Evolutionary conservation across 2,888 invertebrate genomes (phyloP), one percentile per base, ranked within the genome.

Genomic region (Aspidiotus rigidus): DNA sequence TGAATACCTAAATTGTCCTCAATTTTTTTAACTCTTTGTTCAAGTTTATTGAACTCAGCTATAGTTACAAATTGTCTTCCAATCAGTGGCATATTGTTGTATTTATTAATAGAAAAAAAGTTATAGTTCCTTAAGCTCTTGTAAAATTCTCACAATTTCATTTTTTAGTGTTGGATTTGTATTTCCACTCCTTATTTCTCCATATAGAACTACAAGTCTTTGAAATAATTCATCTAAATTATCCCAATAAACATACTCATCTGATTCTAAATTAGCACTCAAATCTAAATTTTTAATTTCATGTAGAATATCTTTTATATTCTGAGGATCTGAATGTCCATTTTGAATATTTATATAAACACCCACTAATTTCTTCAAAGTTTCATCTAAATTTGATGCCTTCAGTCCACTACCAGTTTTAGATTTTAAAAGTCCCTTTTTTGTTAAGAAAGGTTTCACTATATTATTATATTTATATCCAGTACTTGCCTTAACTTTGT

Each of bases 191-290:
- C 41, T 28, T 39, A 61, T 15, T 61, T 61, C 61, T 28, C 61
- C 61, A 39, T 61, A 61, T 39, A 61, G 17, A 40, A 61, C 17
- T 15, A 28, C 13, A 13, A 61, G 40, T 39, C 61, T 61, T 61
- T 61, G 39, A 28, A 61, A 61, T 61, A 61, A 61, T 61, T 61
- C 61, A 61, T 61, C 61, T 61, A 61, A 28, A 61, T 61, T 61
- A 61, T 61, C 5, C 61, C 61, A 61, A 39, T 61, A 61, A 61
- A 61, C 7, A 61, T 61, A 61, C 17, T 61, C 15, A 28, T 57
- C 57, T 57, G 16, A 11, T 57, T 57, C 28, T 17, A 57, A 28
- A 57, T 57, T 57, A 17, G 57, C 57, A 57, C 57, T 57, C 28
- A 57, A 57, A 57, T 57, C 28, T 57, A 57, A 17, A 57, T 57